Percentiles rank a stretch among this genome's conserved stretches.
phyloP scores from a whole-genome alignment of 2,888 invertebrate species.

The Myathropa florea region DNA sequence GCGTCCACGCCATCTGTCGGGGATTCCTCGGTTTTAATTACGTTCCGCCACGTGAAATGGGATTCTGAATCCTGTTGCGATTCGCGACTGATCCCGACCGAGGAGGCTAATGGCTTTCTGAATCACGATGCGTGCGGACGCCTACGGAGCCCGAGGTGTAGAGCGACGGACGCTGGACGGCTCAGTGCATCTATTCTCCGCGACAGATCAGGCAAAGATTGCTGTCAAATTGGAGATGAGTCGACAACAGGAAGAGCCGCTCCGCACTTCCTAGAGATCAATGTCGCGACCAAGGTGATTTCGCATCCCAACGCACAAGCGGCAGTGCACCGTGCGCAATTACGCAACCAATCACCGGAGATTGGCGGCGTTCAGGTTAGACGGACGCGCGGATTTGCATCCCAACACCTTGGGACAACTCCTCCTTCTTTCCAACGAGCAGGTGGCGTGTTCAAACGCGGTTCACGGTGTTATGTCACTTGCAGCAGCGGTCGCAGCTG shows the following conservation, averaged over 20 bases:
- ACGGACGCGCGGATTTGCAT: constrained; percentile 50
- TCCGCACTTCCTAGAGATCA: constrained; percentile 24
- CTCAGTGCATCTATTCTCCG: too few species aligned
- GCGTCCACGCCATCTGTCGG: constrained; percentile 26
- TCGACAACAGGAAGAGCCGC: not conserved
- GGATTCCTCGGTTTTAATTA: constrained; percentile 39
- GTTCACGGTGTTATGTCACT: constrained; percentile 26
- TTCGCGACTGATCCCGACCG: too few species aligned
- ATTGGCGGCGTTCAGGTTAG: constrained; percentile 39
- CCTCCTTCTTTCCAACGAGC: constrained; percentile 2
- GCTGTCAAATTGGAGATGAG: not conserved
- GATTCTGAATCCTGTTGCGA: constrained; percentile 34
- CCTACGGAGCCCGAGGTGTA: constrained; percentile 18
- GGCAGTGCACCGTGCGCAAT: constrained; percentile 20
- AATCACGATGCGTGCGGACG: constrained; percentile 30
- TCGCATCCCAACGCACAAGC: not conserved
- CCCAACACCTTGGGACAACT: not conserved
- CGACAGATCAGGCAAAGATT: too few species aligned
- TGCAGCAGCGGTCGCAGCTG: constrained; percentile 21
- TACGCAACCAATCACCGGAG: constrained; percentile 13
- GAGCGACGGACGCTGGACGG: not conserved
- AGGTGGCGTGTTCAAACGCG: not conserved
- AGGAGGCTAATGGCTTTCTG: constrained; percentile 57
- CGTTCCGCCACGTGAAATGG: constrained; percentile 43
- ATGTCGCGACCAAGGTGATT: constrained; percentile 44